A percentile compares a stretch with the other conserved stretches of the same genome.
Evolutionary conservation across 30 jellyfish, hydroid and myxozoan species (phyloP).

Genomic region (Morbakka virulenta): DNA sequence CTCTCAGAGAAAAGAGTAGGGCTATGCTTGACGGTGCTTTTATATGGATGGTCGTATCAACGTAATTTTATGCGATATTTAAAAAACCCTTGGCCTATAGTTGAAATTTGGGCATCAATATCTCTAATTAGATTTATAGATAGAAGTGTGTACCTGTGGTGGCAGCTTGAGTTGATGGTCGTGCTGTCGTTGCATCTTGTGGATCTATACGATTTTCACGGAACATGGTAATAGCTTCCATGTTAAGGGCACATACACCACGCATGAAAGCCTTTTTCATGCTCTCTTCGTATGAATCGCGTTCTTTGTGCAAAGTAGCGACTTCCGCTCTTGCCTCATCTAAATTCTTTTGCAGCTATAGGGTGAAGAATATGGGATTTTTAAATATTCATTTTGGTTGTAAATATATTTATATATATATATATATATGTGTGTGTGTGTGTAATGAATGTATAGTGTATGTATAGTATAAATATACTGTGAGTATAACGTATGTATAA

Average conservation of each 20-base stretch:
- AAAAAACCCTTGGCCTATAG: too few species aligned
- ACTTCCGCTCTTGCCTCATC: constrained; percentile 78
- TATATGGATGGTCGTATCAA: too few species aligned
- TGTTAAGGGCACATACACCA: constrained; percentile 94
- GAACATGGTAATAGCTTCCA: constrained; percentile 98
- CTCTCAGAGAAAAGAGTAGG: too few species aligned
- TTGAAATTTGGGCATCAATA: too few species aligned
- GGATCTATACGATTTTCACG: constrained; percentile 61
- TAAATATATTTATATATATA: too few species aligned
- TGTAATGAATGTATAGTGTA: background rate
- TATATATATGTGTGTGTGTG: too few species aligned
- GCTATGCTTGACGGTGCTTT: too few species aligned
- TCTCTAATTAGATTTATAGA: too few species aligned
- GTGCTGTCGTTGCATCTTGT: too few species aligned
- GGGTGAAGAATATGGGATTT: background rate
- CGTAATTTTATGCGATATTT: too few species aligned
- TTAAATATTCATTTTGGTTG: background rate
- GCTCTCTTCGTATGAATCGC: constrained; percentile 85
- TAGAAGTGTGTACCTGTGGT: too few species aligned
- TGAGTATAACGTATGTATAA: background rate
- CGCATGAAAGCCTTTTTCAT: constrained; percentile 98
- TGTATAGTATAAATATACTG: background rate
- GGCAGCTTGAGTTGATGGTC: too few species aligned
- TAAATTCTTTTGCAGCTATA: constrained; percentile 74
- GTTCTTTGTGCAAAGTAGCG: constrained; percentile 83